Evolutionary conservation across 2,113 vertebrate species (phyloP).

Genomic region (Pelecanus crispus): DNA sequence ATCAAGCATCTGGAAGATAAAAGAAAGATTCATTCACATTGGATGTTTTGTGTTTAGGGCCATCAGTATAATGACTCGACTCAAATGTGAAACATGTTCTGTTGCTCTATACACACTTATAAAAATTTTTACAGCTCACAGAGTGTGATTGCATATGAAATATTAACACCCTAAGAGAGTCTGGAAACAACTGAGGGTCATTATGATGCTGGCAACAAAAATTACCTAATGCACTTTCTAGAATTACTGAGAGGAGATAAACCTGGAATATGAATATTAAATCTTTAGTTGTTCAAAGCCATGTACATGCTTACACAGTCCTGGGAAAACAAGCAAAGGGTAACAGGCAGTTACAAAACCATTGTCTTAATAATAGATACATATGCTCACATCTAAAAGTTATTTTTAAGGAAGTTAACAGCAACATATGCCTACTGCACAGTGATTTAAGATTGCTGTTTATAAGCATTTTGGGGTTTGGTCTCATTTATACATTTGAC

Average conservation of each 20-base stretch:
- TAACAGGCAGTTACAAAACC: not conserved
- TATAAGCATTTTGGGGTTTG: not conserved
- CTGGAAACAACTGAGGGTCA: not conserved
- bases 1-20: not conserved
- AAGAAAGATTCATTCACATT: not conserved
- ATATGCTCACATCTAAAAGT: not conserved
- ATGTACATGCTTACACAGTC: not conserved
- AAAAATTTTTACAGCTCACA: not conserved
- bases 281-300: not conserved
- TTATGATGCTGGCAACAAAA: not conserved
- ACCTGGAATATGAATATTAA: not conserved
- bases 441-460: not conserved
- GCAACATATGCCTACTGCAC: not conserved
- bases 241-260: not conserved
- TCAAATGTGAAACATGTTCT: not conserved
- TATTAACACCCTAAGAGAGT: not conserved
- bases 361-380: not conserved
- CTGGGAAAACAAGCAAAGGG: not conserved
- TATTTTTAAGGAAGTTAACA: not conserved
- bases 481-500: not conserved
- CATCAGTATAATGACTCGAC: not conserved
- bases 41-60: not conserved
- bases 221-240: not conserved
- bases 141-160: not conserved
- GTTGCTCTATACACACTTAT: not conserved